These are phyloP conservation scores for Echeneis naucrates DNA, from an alignment of 2,797 vertebrate genomes.

Conservation along the genomic window DNA sequence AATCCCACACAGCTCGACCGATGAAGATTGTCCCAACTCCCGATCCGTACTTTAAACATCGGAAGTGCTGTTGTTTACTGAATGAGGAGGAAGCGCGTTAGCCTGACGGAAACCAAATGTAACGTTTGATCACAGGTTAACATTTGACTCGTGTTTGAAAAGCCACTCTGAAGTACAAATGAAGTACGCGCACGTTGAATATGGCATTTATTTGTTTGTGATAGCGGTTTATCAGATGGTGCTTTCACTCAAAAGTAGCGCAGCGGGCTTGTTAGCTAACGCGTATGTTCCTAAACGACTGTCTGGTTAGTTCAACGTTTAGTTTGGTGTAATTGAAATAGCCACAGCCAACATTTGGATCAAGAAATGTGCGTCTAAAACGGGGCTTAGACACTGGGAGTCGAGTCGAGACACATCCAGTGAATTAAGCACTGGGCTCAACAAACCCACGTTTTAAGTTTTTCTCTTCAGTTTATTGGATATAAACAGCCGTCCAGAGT, in stretches of 20 bases:
- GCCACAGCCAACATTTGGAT: neutral
- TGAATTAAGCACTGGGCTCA: neutral
- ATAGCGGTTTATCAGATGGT: neutral
- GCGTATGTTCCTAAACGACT: neutral
- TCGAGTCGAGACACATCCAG: neutral
- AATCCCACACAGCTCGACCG: too few relatives aligned
- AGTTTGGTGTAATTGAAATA: neutral
- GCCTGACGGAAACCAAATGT: neutral
- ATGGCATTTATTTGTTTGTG: neutral
- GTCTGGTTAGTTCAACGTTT: neutral
- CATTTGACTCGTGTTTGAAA: neutral
- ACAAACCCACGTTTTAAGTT: neutral
- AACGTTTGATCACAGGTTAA: neutral
- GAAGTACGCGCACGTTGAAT: too few relatives aligned
- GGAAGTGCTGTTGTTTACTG: slow-evolving; percentile 73
- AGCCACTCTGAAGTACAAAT: accelerated
- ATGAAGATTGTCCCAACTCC: slow-evolving; percentile 45
- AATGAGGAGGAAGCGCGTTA: slow-evolving; percentile 36
- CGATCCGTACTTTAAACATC: slow-evolving; percentile 45
- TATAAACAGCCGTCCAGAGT: neutral
- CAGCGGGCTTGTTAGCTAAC: slow-evolving; percentile 50
- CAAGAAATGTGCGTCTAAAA: neutral
- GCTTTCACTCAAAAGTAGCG: neutral
- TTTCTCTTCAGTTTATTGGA: neutral
- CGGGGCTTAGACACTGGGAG: neutral